Conservation (phyloP, 2,888 invertebrate genomes). For the Omphaloscelis lunosa region DNA sequence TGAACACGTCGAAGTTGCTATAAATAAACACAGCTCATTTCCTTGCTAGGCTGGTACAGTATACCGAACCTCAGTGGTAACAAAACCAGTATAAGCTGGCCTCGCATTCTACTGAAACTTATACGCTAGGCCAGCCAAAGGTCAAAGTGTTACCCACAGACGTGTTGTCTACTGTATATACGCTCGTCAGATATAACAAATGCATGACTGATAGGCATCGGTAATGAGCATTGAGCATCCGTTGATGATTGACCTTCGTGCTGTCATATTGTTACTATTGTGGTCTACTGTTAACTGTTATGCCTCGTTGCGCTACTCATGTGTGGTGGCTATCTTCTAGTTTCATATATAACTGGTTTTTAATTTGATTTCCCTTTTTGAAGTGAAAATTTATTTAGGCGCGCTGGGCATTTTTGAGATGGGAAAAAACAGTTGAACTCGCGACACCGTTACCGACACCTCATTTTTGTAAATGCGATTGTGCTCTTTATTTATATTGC, state of each 20-base stretch:
- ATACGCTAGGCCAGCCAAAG: not conserved
- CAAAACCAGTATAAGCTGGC: not conserved
- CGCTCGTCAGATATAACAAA: constrained; percentile 30
- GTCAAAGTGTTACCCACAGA: not conserved
- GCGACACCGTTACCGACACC: too few species aligned
- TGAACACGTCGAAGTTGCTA: not conserved
- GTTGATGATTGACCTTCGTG: constrained; percentile 24
- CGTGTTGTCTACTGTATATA: too few species aligned
- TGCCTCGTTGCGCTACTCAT: too few species aligned
- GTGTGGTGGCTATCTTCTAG: too few species aligned
- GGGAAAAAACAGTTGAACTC: too few species aligned
- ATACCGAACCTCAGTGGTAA: not conserved
- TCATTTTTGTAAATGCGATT: too few species aligned
- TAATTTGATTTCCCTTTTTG: too few species aligned
- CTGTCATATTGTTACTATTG: not conserved
- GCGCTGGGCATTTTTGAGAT: too few species aligned
- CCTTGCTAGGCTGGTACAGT: constrained; percentile 5
- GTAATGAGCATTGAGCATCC: constrained; percentile 37
- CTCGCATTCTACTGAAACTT: not conserved
- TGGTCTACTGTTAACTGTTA: not conserved
- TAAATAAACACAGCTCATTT: constrained; percentile 37
- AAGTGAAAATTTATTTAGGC: too few species aligned
- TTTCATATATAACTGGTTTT: too few species aligned
- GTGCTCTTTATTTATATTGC: too few species aligned
- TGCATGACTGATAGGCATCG: constrained; percentile 42